Conservation (phyloP, 2,113 vertebrate species). For the Anoura caudifer region DNA sequence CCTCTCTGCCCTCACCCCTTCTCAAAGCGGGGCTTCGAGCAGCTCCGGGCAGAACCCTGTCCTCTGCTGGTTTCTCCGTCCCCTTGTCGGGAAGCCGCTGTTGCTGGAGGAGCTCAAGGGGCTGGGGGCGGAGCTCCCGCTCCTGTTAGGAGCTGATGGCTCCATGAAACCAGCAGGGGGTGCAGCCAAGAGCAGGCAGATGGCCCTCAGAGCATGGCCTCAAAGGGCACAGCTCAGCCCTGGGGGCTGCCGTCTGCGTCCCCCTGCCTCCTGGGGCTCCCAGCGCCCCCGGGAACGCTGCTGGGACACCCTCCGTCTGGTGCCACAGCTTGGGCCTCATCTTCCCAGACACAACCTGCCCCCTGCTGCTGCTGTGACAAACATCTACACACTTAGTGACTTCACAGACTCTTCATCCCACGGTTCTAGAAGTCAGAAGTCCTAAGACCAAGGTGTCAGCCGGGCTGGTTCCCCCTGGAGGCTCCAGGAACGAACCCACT, state of each 20-base stretch:
- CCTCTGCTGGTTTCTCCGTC: neutral
- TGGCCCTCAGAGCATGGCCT: neutral
- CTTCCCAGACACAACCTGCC: neutral
- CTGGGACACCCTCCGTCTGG: fast-evolving
- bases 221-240: neutral
- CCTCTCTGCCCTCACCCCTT: neutral
- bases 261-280: fast-evolving
- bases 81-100: slow-evolving; percentile 29
- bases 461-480: neutral
- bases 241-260: fast-evolving
- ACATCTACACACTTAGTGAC: neutral
- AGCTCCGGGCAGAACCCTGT: neutral
- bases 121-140: neutral
- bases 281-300: fast-evolving
- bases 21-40: neutral
- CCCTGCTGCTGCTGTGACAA: neutral
- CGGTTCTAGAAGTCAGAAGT: neutral
- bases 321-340: fast-evolving
- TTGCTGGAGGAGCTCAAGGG: slow-evolving; percentile 42
- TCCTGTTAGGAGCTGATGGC: neutral
- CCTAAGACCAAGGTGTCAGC: neutral
- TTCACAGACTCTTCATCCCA: neutral
- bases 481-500: neutral
- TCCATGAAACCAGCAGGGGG: fast-evolving
- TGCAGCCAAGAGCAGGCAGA: neutral